These are phyloP conservation scores for Phlogophora meticulosa DNA, from an alignment of 2,888 invertebrate species.

Conservation along the genomic window DNA sequence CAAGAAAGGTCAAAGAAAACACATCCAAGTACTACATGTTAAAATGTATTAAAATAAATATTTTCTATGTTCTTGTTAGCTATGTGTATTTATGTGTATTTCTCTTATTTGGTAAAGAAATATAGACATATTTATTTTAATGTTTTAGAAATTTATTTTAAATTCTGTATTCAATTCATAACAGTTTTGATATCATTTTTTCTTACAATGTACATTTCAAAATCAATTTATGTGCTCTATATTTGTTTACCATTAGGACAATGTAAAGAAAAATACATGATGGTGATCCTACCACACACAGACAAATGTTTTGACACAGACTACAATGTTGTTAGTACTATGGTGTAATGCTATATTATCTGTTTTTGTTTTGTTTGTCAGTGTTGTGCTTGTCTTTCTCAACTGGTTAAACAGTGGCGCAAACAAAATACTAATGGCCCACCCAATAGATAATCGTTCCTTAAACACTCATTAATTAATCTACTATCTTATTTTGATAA, in stretches of 20 bases:
- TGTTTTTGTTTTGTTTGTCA: neutral
- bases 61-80: slow-evolving; percentile 60
- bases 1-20: slow-evolving; percentile 47
- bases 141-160: no score
- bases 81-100: slow-evolving; percentile 29
- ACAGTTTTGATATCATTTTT: no score
- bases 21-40: slow-evolving; percentile 57
- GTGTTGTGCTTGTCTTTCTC: neutral
- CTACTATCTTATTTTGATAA: slow-evolving; percentile 24
- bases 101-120: slow-evolving; percentile 2
- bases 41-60: slow-evolving; percentile 56
- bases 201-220: no score
- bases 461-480: neutral
- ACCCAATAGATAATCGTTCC: neutral
- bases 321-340: neutral
- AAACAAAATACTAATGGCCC: neutral
- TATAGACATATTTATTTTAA: neutral
- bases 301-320: slow-evolving; percentile 3
- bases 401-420: no score
- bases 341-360: neutral
- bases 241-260: slow-evolving; percentile 3
- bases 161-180: no score
- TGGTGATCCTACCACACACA: slow-evolving; percentile 25
- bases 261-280: slow-evolving; percentile 15
- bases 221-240: no score